Evolutionary conservation across 2,888 invertebrate genomes (phyloP), one percentile per base, ranked within the genome.

Genomic region (Formica aserva): DNA sequence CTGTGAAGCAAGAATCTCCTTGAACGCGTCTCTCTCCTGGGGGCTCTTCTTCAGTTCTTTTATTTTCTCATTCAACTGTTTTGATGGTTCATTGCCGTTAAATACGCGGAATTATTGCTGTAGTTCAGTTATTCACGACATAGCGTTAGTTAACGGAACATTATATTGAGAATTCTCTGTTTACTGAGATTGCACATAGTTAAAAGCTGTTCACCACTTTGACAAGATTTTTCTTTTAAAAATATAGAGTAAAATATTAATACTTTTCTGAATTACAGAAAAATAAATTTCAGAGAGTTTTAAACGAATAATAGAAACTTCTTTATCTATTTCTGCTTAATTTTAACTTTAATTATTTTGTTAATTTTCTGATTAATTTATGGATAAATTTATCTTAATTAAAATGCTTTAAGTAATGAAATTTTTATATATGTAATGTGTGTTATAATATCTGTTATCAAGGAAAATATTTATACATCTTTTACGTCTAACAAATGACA

Each of bases 11-110:
- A 35, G 48, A 18, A 26, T 41, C 78, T 80, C 26, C 26, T 35
- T 18, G 45, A 69, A 8, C 15, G 26, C 13, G 32, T 60, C 3
- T 52, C n/a, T 52, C 52, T 52, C n/a, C 41, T 60, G 22, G 35
- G 26, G 5, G 60, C 15, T 69, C n/a, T 4, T 52, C 26, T 65
- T 65, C 26, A 15, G 15, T 38, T 1, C 45, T 84, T 65, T 77
- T 74, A 65, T 82, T 67, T 82, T 38, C 35, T 38, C 55, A 15
- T 38, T 45, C 65, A 41, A 26, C 22, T 29, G 41, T 57, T n/a
- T 52, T 55, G 38, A 80, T 67, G 63, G 26, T 66, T 71, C 18
- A 60, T 69, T 69, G 71, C 35, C 4, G 8, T 71, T 80, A 71
- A 80, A 80, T 60, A n/a, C 45, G 22, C 13, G 35, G 3, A 62